Evolutionary conservation across 2,113 vertebrate species (phyloP).

Genomic region (Stigmatopora nigra): DNA sequence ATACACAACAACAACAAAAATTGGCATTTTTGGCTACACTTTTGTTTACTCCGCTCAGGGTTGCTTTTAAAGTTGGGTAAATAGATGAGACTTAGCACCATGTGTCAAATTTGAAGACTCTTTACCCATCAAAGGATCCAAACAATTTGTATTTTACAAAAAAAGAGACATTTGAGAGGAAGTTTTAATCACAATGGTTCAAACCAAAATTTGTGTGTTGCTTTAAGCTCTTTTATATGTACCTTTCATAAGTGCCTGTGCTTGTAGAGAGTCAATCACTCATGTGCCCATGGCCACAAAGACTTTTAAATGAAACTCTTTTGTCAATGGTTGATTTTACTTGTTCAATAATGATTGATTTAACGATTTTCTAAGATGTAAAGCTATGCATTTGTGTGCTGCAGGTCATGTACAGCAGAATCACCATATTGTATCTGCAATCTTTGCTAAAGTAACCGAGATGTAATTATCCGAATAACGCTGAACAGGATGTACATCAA

Average conservation of each 20-base stretch:
- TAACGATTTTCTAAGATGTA: background rate
- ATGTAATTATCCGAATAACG: slow-evolving; percentile 27
- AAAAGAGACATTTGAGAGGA: background rate
- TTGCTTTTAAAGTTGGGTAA: too few species aligned
- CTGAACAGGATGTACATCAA: slow-evolving; percentile 22
- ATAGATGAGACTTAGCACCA: background rate
- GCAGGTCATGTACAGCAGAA: slow-evolving; percentile 15
- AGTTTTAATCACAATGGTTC: background rate
- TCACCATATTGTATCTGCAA: background rate
- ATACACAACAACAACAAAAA: too few species aligned
- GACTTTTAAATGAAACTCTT: background rate
- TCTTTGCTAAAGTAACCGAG: slow-evolving; percentile 4
- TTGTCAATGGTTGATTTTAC: background rate
- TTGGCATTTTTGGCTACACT: too few species aligned
- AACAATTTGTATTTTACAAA: background rate
- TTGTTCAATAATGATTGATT: background rate
- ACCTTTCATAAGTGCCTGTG: slow-evolving; percentile 1
- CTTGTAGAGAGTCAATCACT: background rate
- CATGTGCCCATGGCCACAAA: background rate
- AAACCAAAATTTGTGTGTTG: background rate
- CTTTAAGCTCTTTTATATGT: background rate
- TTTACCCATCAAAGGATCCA: background rate
- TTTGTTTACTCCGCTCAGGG: too few species aligned
- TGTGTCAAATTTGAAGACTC: background rate
- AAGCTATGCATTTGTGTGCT: background rate